phyloP scores from a whole-genome alignment of 2,113 vertebrate species.

The Corynorhinus townsendii region DNA sequence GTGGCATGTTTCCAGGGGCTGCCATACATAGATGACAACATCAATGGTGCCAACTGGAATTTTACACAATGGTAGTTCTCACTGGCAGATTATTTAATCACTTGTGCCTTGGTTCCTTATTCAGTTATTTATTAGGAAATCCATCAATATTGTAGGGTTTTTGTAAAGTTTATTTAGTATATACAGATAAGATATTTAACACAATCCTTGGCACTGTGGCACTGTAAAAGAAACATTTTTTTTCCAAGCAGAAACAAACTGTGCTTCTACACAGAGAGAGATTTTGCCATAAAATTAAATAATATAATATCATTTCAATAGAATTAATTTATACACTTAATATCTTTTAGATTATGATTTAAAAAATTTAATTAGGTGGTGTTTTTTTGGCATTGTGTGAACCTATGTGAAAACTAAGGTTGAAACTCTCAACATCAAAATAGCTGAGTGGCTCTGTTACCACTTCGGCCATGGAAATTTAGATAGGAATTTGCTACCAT shows the following conservation, averaged over 20 bases:
- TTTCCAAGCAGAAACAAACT: not conserved
- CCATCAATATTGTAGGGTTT: not conserved
- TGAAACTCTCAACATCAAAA: not conserved
- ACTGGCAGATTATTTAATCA: not conserved
- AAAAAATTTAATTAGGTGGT: not conserved
- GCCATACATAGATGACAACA: accelerated
- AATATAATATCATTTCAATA: not conserved
- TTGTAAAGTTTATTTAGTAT: not conserved
- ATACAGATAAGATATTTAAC: not conserved
- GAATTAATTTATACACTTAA: not conserved
- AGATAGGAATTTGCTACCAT: not conserved
- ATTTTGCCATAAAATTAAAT: not conserved
- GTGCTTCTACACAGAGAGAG: not conserved
- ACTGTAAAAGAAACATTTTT: not conserved
- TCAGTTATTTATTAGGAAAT: not conserved
- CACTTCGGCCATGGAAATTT: not conserved
- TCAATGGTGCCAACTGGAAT: not conserved
- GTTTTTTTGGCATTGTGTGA: not conserved
- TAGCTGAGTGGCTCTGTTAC: not conserved
- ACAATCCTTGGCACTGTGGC: not conserved
- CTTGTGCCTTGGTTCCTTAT: not conserved
- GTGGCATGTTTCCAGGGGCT: not conserved
- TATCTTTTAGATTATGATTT: not conserved
- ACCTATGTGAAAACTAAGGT: not conserved
- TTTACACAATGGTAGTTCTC: not conserved